Conservation (phyloP, 2,797 vertebrate genomes). For the Ibycter americanus region DNA sequence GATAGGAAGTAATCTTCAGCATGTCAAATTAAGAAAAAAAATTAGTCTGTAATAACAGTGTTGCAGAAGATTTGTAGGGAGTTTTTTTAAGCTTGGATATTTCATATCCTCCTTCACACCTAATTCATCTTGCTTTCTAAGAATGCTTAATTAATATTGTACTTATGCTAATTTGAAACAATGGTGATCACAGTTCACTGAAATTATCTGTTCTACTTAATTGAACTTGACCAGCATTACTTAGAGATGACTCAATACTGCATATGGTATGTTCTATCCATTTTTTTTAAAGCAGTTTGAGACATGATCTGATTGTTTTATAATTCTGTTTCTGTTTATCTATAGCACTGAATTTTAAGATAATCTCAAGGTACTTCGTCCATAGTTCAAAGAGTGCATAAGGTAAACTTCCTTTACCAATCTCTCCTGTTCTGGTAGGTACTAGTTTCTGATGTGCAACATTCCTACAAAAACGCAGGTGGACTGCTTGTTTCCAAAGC, state of each 20-base stretch:
- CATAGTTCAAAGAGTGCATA: not conserved
- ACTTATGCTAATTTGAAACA: conserved; percentile 53
- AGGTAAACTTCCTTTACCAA: not conserved
- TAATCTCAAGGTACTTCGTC: not conserved
- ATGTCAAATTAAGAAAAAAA: conserved; percentile 30
- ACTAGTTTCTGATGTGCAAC: not conserved
- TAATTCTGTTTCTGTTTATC: not conserved
- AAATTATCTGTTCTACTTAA: conserved; percentile 56
- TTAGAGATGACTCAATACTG: not conserved
- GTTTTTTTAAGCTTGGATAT: conserved; percentile 24
- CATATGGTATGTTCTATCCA: not conserved
- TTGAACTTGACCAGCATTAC: conserved; percentile 48
- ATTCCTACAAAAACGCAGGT: not conserved
- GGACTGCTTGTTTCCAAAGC: not conserved
- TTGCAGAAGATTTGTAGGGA: conserved; percentile 22
- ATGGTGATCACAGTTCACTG: conserved; percentile 18
- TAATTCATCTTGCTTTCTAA: conserved; percentile 52
- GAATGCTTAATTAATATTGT: conserved; percentile 61
- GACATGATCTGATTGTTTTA: not conserved
- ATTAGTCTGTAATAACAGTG: not conserved
- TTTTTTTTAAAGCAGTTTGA: not conserved
- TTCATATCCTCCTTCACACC: conserved; percentile 25
- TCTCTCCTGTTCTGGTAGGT: not conserved
- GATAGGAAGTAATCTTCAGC: not conserved
- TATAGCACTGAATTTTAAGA: not conserved